phyloP scores from a whole-genome alignment of 1,140 invertebrate genomes.

The Drosophila hydei region DNA sequence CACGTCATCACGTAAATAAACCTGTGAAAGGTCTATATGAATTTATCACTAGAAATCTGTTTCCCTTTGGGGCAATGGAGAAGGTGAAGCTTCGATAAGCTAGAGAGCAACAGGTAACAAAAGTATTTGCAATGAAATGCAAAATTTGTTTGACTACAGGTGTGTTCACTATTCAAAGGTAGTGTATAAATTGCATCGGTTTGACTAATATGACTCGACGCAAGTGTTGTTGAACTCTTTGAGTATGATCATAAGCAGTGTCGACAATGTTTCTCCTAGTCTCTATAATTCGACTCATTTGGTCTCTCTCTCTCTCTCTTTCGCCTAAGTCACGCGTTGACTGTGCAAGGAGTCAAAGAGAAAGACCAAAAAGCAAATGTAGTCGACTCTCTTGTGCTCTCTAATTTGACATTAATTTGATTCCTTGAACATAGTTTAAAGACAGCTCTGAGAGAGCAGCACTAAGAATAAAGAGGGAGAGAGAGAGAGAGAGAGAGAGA shows the following conservation, averaged over 20 bases:
- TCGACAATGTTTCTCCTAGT: too few relatives aligned
- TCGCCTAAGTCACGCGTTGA: neutral
- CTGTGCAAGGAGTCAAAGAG: neutral
- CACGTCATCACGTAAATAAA: neutral
- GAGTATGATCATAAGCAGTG: too few relatives aligned
- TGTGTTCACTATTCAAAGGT: neutral
- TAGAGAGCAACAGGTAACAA: conserved; percentile 26
- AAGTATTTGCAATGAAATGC: conserved; percentile 8
- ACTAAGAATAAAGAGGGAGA: neutral
- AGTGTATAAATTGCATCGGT: neutral
- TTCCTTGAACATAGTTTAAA: neutral
- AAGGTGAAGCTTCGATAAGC: neutral
- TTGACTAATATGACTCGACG: neutral
- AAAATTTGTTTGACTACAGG: neutral
- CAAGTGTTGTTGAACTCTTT: too few relatives aligned
- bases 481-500: conserved; percentile 3
- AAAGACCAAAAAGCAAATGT: neutral
- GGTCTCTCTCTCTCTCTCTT: neutral
- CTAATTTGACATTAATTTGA: neutral
- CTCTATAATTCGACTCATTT: too few relatives aligned
- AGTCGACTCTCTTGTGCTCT: neutral
- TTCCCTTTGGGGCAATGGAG: neutral
- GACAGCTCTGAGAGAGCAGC: conserved; percentile 15
- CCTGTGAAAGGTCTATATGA: neutral
- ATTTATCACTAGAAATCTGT: neutral